Base-by-base conservation (phyloP, 2,797 vertebrate genomes). In the Megaceryle alcyon region DNA sequence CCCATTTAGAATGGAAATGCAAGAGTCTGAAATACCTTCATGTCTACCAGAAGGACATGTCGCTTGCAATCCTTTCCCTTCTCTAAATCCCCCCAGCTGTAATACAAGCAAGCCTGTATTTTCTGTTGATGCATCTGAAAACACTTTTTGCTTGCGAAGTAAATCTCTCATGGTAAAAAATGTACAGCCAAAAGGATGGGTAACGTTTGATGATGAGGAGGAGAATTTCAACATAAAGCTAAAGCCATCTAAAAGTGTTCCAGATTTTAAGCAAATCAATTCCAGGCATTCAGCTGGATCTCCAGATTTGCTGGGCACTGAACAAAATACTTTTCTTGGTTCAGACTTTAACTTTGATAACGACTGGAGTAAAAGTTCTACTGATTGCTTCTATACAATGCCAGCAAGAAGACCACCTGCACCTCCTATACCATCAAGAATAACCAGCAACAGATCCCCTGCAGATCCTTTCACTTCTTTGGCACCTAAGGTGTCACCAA, bases 171-270 rank as follows among this genome's bases (percentile, higher is more conserved):
- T 91, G 54, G 86, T 79, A 22, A 96, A 84, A 41, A 97, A 90
- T 8, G 94, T 97, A 48, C 97, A 95, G 61, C 92, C 97, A 39
- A 98, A 98, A 98, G 98, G 98, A 68, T 99, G 99, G 99, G 99
- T 99, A 92, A 99, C 99, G 1, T 99, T 99, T 39, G 99, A 99
- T 18, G 99, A 99, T 29, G 99, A 99, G 1, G 98, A 98, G 0
- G 96, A 98, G 2, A 82, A 91, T 93, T 97, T 98, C 31, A 44
- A 14, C 14, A 0, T 64, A 39, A 97, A 91, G 90, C 89, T 95
- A 12, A 97, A 96, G 93, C 88, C 96, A 28, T 88, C 90, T 22
- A 97, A 97, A 41, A 97, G 96, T 10, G 94, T 97, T 86, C 97
- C 97, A 35, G 93, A 96, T 60, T 79, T 94, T 28, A 82, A 93